These are phyloP conservation scores for Caenorhabditis inopinata DNA, from an alignment of 1,140 invertebrate genomes.

Conservation along the genomic window DNA sequence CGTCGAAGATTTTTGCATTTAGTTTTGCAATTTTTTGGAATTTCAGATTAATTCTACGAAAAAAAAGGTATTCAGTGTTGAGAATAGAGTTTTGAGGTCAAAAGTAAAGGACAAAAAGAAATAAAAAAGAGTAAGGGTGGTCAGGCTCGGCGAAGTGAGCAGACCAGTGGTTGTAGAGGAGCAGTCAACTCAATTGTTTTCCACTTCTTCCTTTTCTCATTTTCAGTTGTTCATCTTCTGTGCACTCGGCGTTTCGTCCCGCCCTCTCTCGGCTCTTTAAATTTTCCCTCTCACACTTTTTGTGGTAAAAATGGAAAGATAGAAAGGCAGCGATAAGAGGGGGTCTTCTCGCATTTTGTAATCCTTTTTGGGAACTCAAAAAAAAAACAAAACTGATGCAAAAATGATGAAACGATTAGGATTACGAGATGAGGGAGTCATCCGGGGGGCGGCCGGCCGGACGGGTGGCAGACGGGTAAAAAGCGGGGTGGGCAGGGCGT, in stretches of 20 bases:
- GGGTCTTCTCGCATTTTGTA: neutral
- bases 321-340: neutral
- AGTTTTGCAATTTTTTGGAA: neutral
- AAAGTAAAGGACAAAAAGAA: too few species aligned
- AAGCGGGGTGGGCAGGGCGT: too few species aligned
- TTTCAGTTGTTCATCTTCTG: neutral
- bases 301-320: neutral
- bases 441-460: too few species aligned
- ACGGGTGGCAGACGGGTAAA: too few species aligned
- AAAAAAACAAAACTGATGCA: neutral
- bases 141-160: too few species aligned
- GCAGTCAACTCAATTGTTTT: slow-evolving; percentile 14
- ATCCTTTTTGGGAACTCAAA: neutral
- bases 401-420: neutral
- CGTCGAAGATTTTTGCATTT: neutral
- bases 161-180: neutral
- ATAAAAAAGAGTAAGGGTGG: too few species aligned
- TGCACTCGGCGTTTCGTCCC: neutral
- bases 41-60: neutral
- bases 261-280: neutral
- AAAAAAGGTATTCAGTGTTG: neutral
- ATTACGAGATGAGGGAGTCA: neutral
- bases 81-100: too few species aligned
- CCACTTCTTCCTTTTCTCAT: slow-evolving; percentile 11
- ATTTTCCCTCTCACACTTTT: neutral